Base-by-base conservation (phyloP, 1,140 invertebrate genomes). In the Monochamus saltuarius region DNA sequence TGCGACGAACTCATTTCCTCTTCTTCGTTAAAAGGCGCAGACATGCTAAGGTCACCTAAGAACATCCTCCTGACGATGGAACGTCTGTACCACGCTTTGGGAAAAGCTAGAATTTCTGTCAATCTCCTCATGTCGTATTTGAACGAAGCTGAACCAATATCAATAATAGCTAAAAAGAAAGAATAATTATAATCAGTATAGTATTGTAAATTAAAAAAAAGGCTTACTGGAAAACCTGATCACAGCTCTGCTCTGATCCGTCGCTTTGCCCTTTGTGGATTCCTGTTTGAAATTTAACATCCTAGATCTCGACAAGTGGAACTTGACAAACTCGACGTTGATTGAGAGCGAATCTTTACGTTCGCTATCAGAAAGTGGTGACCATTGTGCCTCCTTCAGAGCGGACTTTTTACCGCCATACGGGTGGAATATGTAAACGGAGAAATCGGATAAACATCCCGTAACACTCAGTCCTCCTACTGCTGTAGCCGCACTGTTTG, bases 41-140 rank as follows among this genome's bases (percentile, higher is more conserved):
- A 76, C 64, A 82, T 83, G 65, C 85, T 90, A 6, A 91, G 77
- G 79, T 98, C 95, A 11, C 96, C 96, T 9, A 99, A 82, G 76
- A 99, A 98, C 62, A 99, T 82, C 55, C 95, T 78, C 14, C 95
- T 80, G 16, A 97, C 94, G 61, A 99, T 94, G 61, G 91, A 93
- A 13, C 94, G 83, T 17, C 96, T 81, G 74, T 97, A 97, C 97
- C 97, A 99, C 3, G 97, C 96, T 79, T 97, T 97, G 0, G 97
- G 97, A 74, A 99, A 98, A 4, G 95, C 94, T 38, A 99, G 78
- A 67, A 99, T 98, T 80, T 99, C 97, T 0, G 93, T 94, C 56
- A 99, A 77, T n/a, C 97, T 84, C 51, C 97, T 83, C 95, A 99
- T 98, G 75, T 99, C 97, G 77, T 98, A 99, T 73, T 98, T 98